A percentile compares a stretch with the other conserved stretches of the same genome.
Evolutionary conservation across 2,113 vertebrate genomes (phyloP).

Genomic region (Myrmophylax atrothorax): DNA sequence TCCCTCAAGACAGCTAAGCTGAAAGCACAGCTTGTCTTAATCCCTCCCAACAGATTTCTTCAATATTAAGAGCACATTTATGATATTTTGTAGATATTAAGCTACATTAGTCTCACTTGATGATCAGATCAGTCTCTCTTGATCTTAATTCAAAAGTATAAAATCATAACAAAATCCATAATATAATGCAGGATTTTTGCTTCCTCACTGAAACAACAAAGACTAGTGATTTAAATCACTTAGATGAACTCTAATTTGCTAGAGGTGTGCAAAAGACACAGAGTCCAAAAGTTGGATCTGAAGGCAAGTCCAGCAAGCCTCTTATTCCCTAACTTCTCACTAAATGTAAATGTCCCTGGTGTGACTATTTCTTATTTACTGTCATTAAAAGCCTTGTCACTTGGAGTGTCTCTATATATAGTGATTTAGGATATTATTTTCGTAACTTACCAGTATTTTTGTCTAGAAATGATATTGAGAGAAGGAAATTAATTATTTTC

Average conservation of each 20-base stretch:
- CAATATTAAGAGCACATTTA: neutral
- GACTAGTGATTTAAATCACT: neutral
- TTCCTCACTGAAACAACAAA: neutral
- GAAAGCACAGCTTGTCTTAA: neutral
- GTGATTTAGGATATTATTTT: neutral
- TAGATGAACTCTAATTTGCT: neutral
- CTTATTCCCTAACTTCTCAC: neutral
- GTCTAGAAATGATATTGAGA: neutral
- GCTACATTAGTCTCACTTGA: neutral
- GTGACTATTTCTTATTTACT: neutral
- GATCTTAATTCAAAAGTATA: neutral
- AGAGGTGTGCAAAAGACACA: neutral
- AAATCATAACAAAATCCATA: neutral
- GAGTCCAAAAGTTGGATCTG: neutral
- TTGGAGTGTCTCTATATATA: neutral
- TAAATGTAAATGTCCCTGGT: neutral
- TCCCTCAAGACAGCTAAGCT: neutral
- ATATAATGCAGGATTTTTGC: neutral
- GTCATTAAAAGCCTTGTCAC: neutral
- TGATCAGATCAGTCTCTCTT: neutral
- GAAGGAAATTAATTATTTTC: neutral
- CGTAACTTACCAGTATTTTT: neutral
- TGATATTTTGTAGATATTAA: neutral
- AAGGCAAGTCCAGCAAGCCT: neutral
- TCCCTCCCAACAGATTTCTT: neutral